Base-by-base conservation (phyloP, 1,140 invertebrate species). In the Gyrodactylus salaris region DNA sequence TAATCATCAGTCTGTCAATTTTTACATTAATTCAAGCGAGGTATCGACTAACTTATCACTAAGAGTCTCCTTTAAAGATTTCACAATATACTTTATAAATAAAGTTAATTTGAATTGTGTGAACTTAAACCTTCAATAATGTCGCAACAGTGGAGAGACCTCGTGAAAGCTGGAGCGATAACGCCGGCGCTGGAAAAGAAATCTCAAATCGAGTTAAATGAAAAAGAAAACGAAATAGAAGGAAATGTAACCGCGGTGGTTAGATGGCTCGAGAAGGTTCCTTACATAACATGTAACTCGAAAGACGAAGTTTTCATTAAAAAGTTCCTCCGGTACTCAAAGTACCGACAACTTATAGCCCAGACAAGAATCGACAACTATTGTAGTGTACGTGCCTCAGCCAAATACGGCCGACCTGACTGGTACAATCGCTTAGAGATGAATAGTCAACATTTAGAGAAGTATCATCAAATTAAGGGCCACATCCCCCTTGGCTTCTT, bases 351-450 rank as follows among this genome's bases (percentile, higher is more conserved):
- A 20, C 87, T 87, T 0, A 83, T 87, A 77, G 87, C 89, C 0
- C 87, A 88, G 77, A 85, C 87, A 70, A 87, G 90, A 84, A 79
- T 91, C 69, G 87, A 90, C 78, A 85, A 86, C 20, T 91, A 91
- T 77, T 82, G 91, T 20, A 86, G 86, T 2, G 87, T 89, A 74
- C 84, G 87, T 23, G 86, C 87, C 76, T 79, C 87, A 54, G n/a
- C 34, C n/a, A 54, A 54, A 54, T 54, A 16, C 34, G 34, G 34
- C 7, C 34, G 34, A 54, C 34, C 34, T n/a, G 7, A 7, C n/a
- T 54, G 34, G 34, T 54, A 16, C n/a, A n/a, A 7, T 54, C 34
- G 7, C 34, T 7, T n/a, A 16, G 34, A 54, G 7, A 54, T 54
- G 7, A n/a, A 54, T n/a, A n/a, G 34, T 16, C 7, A 54, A n/a